A percentile compares a stretch with the other conserved stretches of the same genome.
Evolutionary conservation across 1,140 invertebrate genomes (phyloP).

Genomic region (Holcopasites calliopsidis): DNA sequence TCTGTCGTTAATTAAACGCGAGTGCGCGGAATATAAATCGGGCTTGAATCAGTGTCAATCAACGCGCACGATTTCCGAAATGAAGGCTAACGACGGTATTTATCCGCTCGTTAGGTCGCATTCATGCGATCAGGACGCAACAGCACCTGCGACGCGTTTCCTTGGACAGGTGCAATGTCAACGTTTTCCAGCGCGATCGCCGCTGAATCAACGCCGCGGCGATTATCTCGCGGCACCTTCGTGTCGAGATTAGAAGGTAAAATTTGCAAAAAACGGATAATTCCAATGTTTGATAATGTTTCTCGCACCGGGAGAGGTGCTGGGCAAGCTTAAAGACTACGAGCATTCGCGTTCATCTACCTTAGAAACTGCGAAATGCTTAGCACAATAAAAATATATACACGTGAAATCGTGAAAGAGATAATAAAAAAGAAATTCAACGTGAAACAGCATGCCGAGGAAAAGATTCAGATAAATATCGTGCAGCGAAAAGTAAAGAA

Average conservation of each 20-base stretch:
- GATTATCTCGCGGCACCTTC: slow-evolving; percentile 1
- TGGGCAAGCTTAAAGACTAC: no score
- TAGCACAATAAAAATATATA: no score
- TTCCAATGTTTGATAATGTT: not conserved
- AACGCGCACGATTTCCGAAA: not conserved
- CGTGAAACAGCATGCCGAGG: no score
- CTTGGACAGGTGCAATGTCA: not conserved
- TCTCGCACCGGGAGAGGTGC: no score
- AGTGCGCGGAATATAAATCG: not conserved
- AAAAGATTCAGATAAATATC: no score
- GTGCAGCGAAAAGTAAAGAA: no score
- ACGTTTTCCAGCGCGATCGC: not conserved
- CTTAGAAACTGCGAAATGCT: no score
- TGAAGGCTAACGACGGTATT: slow-evolving; percentile 20
- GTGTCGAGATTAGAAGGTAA: slow-evolving; percentile 6
- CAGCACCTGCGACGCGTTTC: not conserved
- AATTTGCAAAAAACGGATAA: slow-evolving; percentile 13
- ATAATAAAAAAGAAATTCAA: no score
- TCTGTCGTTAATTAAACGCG: no score
- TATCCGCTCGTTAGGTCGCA: slow-evolving; percentile 7
- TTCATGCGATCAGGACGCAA: not conserved
- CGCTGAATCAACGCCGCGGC: not conserved
- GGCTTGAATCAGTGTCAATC: not conserved
- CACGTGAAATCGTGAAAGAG: no score
- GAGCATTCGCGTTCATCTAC: no score